Evolutionary conservation across 2,888 invertebrate species (phyloP), one percentile per base, ranked within the genome.

Genomic region (Pocota personata): DNA sequence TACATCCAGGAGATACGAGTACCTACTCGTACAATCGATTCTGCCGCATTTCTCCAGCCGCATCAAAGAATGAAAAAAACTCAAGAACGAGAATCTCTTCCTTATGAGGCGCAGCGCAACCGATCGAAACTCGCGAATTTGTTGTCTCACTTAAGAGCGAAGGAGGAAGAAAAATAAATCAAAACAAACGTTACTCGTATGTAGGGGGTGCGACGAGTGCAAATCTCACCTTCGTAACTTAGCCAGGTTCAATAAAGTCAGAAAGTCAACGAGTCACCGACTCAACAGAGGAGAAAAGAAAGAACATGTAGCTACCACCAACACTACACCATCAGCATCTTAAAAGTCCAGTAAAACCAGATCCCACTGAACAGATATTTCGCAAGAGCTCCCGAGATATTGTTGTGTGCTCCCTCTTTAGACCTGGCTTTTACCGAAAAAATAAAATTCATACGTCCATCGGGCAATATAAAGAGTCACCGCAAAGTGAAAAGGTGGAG

Each of bases 341-440:
- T 2, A 24, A 64, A 75, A 69, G 78, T 55, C 67, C 79, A 84
- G 73, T 73, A 57, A 75, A 84, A 79, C 80, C 83, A 84, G 83
- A 83, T 79, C 58, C 73, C 67, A 37, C 35, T 37, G 40, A 30
- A 62, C 50, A 66, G 57, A 62, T 73, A 78, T 62, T 79, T 67
- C 10, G 72, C 73, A 79, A 79, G 55, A 55, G 37, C 32, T 43
- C 46, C 69, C 62, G 21, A 58, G 79, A 72, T 71, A 72, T 50
- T 10, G 16, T n/a, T 37, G 30, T 12, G 27, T 35, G 37, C 24
- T 69, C n/a, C 27, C 52, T 57, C 66, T 76, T 46, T 7, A 24
- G 57, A 57, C 19, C n/a, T 57, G 48, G 24, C 10, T 40, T 37
- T 37, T 32, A 24, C 64, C 46, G 6, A 76, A 52, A 75, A 43